Conservation (phyloP, 2,797 vertebrate species). For the Poeciliopsis presidionis region DNA sequence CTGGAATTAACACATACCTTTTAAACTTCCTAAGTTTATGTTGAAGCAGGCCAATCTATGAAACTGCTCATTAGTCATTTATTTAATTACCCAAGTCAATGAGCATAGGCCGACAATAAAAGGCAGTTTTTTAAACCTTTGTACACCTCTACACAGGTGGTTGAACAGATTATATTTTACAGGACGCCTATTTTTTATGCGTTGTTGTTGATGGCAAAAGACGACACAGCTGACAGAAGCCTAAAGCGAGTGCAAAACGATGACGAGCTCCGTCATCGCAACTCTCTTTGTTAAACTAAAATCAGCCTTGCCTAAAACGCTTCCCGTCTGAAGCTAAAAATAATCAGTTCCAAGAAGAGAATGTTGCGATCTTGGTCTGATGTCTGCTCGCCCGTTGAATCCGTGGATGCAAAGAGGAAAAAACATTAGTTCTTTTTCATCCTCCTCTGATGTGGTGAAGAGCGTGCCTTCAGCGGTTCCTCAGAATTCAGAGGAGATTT, state of each 20-base stretch:
- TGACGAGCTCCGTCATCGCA: background rate
- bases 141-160: background rate
- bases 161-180: background rate
- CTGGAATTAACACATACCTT: background rate
- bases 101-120: background rate
- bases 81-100: background rate
- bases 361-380: conserved; percentile 43
- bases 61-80: background rate
- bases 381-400: conserved; percentile 49
- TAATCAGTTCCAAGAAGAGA: conserved; percentile 48
- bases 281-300: conserved; percentile 4
- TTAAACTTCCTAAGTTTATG: background rate
- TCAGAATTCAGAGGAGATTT: conserved; percentile 67
- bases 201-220: background rate
- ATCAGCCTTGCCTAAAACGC: conserved; percentile 11
- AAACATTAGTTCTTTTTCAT: background rate
- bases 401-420: conserved; percentile 3
- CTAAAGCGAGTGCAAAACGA: background rate
- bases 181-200: background rate
- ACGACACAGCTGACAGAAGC: background rate
- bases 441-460: conserved; percentile 48
- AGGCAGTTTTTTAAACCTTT: background rate
- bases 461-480: conserved; percentile 71
- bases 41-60: background rate
- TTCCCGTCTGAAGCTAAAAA: background rate